Evolutionary conservation across 2,113 vertebrate species (phyloP).

Genomic region (Brachyhypopomus gauderio): DNA sequence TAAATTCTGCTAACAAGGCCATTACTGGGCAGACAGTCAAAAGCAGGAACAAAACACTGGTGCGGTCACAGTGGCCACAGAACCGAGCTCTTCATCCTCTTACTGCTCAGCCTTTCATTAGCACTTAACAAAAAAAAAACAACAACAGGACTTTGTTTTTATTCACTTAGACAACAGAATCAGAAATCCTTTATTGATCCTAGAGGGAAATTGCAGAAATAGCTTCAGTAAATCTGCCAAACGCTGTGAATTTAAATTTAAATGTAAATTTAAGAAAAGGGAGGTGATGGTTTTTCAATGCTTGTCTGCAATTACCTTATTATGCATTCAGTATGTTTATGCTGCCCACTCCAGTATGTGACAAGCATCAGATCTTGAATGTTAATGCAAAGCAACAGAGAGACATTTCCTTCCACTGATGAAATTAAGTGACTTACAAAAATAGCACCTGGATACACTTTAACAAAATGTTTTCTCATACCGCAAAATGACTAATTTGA

Average conservation of each 20-base stretch:
- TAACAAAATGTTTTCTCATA: neutral
- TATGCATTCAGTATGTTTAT: neutral
- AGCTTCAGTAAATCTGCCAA: too few species aligned
- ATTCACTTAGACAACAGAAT: too few species aligned
- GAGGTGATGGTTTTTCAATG: too few species aligned
- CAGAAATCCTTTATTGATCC: too few species aligned
- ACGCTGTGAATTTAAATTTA: too few species aligned
- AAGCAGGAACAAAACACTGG: neutral
- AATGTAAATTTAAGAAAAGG: too few species aligned
- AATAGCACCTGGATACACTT: neutral
- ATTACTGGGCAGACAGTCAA: neutral
- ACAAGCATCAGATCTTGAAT: neutral
- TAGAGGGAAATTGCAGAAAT: too few species aligned
- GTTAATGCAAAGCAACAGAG: neutral
- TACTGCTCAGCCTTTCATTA: neutral
- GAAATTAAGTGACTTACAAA: neutral
- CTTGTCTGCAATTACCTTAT: neutral
- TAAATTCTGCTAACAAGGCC: constrained; percentile 5
- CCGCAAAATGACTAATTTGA: too few species aligned
- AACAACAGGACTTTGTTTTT: too few species aligned
- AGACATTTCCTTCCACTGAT: neutral
- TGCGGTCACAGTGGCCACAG: neutral
- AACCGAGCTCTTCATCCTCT: neutral
- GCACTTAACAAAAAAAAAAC: neutral
- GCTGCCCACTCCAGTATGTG: neutral